These are phyloP conservation scores for Netelia fuscicornis DNA, from an alignment of 2,888 invertebrate species.

Conservation along the genomic window DNA sequence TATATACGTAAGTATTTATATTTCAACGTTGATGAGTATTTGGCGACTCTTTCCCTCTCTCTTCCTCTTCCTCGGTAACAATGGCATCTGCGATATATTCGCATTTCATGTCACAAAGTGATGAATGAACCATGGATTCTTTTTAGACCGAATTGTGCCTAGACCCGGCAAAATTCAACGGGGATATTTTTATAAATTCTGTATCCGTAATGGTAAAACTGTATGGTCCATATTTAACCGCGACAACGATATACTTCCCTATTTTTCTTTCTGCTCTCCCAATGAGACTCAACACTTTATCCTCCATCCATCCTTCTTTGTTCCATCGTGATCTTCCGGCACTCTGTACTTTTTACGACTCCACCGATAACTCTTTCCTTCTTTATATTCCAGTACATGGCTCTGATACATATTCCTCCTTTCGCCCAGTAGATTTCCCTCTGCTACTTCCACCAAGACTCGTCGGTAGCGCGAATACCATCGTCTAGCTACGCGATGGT, in stretches of 20 bases:
- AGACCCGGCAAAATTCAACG: neutral
- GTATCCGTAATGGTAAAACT: neutral
- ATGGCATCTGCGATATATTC: constrained; percentile 4
- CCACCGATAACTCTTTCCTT: constrained; percentile 29
- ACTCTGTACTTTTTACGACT: constrained; percentile 37
- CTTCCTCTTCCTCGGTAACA: neutral
- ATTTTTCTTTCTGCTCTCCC: neutral
- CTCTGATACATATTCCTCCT: constrained; percentile 32
- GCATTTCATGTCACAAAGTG: neutral
- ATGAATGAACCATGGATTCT: neutral
- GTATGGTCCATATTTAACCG: neutral
- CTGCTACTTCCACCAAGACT: constrained; percentile 17
- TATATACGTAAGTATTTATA: neutral
- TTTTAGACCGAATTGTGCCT: neutral
- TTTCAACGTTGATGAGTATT: constrained; percentile 19
- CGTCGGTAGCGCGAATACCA: constrained; percentile 27
- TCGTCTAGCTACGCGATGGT: constrained; percentile 27
- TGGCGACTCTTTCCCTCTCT: neutral
- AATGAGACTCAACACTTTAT: constrained; percentile 3
- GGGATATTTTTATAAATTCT: neutral
- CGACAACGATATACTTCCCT: neutral
- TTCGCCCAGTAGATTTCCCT: constrained; percentile 24
- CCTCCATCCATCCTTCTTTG: neutral
- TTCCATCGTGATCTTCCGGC: constrained; percentile 25
- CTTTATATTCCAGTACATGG: constrained; percentile 21